A percentile compares a stretch with the other conserved stretches of the same genome.
Conservation (phyloP, 2,113 vertebrate species). For the Propithecus coquereli region DNA sequence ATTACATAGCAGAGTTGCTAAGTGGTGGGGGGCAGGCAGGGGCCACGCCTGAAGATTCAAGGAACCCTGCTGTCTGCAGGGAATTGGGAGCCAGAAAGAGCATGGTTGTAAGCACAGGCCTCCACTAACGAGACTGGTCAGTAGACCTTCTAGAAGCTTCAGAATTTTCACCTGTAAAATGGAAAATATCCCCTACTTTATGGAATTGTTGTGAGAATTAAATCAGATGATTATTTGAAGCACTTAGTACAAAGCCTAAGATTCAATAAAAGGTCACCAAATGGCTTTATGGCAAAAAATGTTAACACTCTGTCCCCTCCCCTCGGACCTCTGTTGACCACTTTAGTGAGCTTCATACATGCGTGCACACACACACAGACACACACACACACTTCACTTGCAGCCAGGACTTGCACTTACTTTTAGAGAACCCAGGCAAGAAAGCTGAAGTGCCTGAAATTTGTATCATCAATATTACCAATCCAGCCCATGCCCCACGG, state of each 20-base stretch:
- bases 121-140: neutral
- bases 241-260: neutral
- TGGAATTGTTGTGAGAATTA: neutral
- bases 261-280: neutral
- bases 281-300: neutral
- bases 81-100: neutral
- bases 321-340: neutral
- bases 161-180: neutral
- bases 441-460: neutral
- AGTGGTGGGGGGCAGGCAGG: neutral
- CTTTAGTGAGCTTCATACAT: neutral
- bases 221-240: neutral
- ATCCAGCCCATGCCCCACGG: too few species aligned
- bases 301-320: neutral
- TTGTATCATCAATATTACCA: neutral
- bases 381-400: neutral
- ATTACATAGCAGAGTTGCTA: neutral
- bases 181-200: neutral
- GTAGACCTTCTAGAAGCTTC: neutral
- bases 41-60: neutral
- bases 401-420: neutral
- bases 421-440: neutral
- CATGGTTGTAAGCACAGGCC: neutral
- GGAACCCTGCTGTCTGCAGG: neutral
- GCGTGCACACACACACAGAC: neutral